These are phyloP conservation scores for Andrena trimmerana DNA, from an alignment of 2,888 invertebrate species.

Conservation along the genomic window DNA sequence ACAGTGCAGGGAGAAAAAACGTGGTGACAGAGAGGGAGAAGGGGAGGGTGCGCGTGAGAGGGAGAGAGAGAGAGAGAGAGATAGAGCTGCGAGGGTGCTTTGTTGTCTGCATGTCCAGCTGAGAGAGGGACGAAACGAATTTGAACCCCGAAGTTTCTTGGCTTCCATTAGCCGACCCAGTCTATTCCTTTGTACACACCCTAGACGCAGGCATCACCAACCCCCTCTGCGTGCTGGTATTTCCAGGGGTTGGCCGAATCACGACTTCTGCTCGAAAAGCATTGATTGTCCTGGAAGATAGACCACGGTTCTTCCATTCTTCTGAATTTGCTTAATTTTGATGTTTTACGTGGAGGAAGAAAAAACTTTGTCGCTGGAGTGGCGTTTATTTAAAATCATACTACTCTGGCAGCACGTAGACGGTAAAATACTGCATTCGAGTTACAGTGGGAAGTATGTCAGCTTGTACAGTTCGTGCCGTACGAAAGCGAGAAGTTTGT, in stretches of 20 bases:
- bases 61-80: conserved; percentile 8
- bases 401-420: background rate
- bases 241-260: conserved; percentile 44
- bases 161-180: conserved; percentile 76
- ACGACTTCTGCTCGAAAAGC: conserved; percentile 32
- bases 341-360: background rate
- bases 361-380: background rate
- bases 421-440: background rate
- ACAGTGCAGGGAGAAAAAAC: conserved; percentile 59
- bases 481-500: conserved; percentile 12
- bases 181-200: conserved; percentile 44
- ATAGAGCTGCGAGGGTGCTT: conserved; percentile 67
- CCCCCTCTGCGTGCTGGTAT: conserved; percentile 18
- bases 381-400: background rate
- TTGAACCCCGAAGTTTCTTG: conserved; percentile 75
- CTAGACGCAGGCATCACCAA: conserved; percentile 25
- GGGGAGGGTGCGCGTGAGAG: conserved; percentile 24
- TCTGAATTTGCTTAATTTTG: conserved; percentile 19
- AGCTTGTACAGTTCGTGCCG: background rate
- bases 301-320: conserved; percentile 11
- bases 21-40: conserved; percentile 5
- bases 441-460: conserved; percentile 8
- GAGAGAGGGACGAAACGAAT: conserved; percentile 70
- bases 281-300: conserved; percentile 18
- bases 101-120: conserved; percentile 72